Evolutionary conservation across 2,797 vertebrate species (phyloP), one percentile per base, ranked within the genome.

Genomic region (Sebastes minor): DNA sequence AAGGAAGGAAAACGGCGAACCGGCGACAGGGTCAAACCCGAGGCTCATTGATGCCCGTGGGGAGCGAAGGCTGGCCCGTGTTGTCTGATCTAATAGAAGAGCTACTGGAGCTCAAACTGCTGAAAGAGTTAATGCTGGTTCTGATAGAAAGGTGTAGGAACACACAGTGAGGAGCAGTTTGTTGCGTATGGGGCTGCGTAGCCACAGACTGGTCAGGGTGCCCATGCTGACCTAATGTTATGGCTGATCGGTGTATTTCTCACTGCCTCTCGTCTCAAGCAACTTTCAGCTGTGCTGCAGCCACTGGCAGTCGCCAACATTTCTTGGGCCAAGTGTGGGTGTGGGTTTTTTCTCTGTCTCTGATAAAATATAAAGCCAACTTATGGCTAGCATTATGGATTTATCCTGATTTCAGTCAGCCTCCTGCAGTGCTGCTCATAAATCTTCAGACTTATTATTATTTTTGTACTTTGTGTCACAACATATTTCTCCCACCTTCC

Each of bases 251-350:
- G 14, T 42, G 38, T 42, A 52, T 52, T 52, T 52, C 49, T 52
- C 46, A 53, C 33, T 56, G 27, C 55, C 33, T 59, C 57, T 85
- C 6, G 2, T 74, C 28, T 25, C 5, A 12, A 73, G 10, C 14
- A 53, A 33, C 4, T 57, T 55, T 30, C 52, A 79, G 55, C 71
- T 71, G 49, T 22, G 16, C 35, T 62, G 46, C 25, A 25, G 66
- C 55, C 5, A 35, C 61, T 62, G 74, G 55, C 68, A 49, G 42
- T 62, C 12, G 3, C 46, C 53, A 38, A 32, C 42, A 25, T 66
- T 33, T 74, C 71, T 78, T 18, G 9, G 22, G 61, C 60, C 65
- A 70, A 61, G 20, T 57, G 73, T 85, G 72, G 71, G 23, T 62
- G 59, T 27, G 25, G 69, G 8, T 59, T 42, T 23, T 46, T 56